Base-by-base conservation (phyloP, 2,888 invertebrate species). In the Boloria selene region DNA sequence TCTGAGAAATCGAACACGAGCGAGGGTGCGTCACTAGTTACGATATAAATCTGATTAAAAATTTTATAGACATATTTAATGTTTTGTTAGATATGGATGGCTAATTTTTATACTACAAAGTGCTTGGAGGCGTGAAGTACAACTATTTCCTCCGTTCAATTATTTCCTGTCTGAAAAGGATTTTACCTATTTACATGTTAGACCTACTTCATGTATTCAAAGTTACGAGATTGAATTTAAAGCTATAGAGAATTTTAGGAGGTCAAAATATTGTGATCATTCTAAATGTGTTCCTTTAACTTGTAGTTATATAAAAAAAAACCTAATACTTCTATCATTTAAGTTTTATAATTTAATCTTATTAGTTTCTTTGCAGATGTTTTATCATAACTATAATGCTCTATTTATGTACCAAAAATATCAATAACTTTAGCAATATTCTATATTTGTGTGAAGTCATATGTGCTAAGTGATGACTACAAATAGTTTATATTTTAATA, bases 281-380 rank as follows among this genome's bases (percentile, higher is more conserved):
- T 31, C 31, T 31, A 7, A 10, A 10, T 31, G 31, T 31, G 31
- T 10, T 31, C 1, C 31, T 31, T 31, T 38, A 10, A 1, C 10
- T 38, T 3, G 10, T 38, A 38, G 31, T 38, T 10, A 38, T 38
- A 31, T 31, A 1, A 31, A 38, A 44, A 17, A 44, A 10, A 42
- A n/a, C 7, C 10, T 14, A 44, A 44, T 22, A 61, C 17, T 45
- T n/a, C 22, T 58, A 31, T 56, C 16, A 26, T 45, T 31, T 13
- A 38, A 54, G 5, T 50, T 64, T 16, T 31, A 52, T 52, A 4
- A 52, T 52, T 2, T 18, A 31, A 16, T n/a, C n/a, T 64, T 64
- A 59, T 64, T 58, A 58, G 31, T 47, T 49, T 59, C 31, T 59
- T 59, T 59, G 49, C 31, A 49, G 59, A 52, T 38, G 26, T 51